Evolutionary conservation across 2,888 invertebrate genomes (phyloP).

Genomic region (Drosophila lacicola): DNA sequence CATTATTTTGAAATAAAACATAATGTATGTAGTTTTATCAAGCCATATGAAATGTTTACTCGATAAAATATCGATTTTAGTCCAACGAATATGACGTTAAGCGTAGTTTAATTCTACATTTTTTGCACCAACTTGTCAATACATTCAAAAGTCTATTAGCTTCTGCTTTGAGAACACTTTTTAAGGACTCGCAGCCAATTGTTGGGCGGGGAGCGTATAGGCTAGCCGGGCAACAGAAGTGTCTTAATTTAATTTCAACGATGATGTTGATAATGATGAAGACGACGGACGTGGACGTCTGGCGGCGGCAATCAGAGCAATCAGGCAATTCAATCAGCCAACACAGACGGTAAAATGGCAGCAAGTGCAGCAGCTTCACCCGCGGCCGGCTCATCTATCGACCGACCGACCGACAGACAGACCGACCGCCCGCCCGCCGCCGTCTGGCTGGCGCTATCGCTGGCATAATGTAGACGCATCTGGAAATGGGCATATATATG

Average conservation of each 20-base stretch:
- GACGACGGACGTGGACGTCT: constrained; percentile 47
- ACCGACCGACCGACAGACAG: not conserved
- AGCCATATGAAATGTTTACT: no score
- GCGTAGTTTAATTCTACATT: no score
- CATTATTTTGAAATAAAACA: no score
- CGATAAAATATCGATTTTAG: no score
- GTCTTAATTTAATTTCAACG: constrained; percentile 62
- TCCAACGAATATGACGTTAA: no score
- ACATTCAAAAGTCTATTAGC: not conserved
- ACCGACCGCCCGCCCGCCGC: constrained; percentile 2
- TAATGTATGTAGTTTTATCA: no score
- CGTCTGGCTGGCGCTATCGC: constrained; percentile 25
- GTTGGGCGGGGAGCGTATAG: not conserved
- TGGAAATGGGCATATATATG: constrained; percentile 10
- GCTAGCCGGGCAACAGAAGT: constrained; percentile 40
- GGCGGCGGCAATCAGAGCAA: constrained; percentile 73
- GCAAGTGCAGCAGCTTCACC: not conserved
- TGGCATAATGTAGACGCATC: constrained; percentile 42
- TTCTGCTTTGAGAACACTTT: not conserved
- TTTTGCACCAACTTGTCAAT: no score
- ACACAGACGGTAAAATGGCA: constrained; percentile 39
- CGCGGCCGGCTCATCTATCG: not conserved
- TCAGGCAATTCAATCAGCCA: constrained; percentile 75
- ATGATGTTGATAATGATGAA: constrained; percentile 45
- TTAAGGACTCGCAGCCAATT: not conserved